Evolutionary conservation across 2,113 vertebrate species (phyloP), one percentile per base, ranked within the genome.

Genomic region (Sceloporus tristichus): DNA sequence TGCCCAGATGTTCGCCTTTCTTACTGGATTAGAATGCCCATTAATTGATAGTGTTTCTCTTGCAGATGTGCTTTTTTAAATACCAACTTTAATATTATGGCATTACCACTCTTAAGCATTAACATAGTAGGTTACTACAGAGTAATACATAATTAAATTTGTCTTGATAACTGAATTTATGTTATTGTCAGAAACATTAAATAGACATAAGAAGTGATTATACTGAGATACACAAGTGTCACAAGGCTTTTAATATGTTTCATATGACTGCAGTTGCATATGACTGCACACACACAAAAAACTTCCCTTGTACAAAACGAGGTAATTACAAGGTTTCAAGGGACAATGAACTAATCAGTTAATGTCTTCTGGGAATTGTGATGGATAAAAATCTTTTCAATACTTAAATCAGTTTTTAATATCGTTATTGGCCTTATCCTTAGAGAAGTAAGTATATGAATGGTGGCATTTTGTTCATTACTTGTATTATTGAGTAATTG

Each of bases 341-440:
- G 56, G 59, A 2, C 48, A 74, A 29, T 86, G 77, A 85, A 84
- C 38, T 40, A 73, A n/a, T n/a, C 38, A 65, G 18, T 80, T 87
- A 80, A 80, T 34, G 29, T 59, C 53, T 42, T 23, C 73, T 74
- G 27, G 54, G 18, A 13, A 82, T 59, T 82, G 53, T 81, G 38
- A 11, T 34, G 42, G 53, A 16, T 81, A n/a, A 73, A 27, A 25
- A 87, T n/a, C 5, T 11, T 18, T n/a, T 68, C 68, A 84, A 5
- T 74, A 73, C 6, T 87, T 65, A 81, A 86, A 79, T 9, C 23
- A 34, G 42, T n/a, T 68, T 34, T 86, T 54, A n/a, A 85, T 34
- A 3, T 65, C 19, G 77, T 11, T 23, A 14, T 79, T 88, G 75
- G 71, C 83, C 87, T 90, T 93, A 5, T 78, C 79, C 85, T 89